Percentiles rank a stretch among this genome's conserved stretches.
phyloP scores from a whole-genome alignment of 2,888 invertebrate genomes.

The Pollenia labialis region DNA sequence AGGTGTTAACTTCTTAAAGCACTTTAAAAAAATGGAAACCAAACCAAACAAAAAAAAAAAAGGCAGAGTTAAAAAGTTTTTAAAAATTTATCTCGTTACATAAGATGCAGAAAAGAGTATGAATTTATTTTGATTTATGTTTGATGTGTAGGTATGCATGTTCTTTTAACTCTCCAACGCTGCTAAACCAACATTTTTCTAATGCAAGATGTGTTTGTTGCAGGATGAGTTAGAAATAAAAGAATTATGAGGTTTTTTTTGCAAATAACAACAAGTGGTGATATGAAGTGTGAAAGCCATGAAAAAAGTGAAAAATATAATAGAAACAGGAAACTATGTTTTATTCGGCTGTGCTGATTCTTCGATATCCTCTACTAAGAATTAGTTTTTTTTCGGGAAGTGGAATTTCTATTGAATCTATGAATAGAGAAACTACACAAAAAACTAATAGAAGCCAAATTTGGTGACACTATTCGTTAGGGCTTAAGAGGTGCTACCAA shows the following conservation, averaged over 20 bases:
- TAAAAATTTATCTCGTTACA: constrained; percentile 81
- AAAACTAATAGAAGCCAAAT: too few species aligned
- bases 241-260: constrained; percentile 65
- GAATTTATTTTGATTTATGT: constrained; percentile 72
- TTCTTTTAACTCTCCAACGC: constrained; percentile 45
- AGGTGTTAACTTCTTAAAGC: constrained; percentile 75
- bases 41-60: too few species aligned
- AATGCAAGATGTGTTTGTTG: constrained; percentile 1
- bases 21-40: constrained; percentile 8
- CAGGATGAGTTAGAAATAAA: constrained; percentile 32
- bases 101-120: constrained; percentile 43
- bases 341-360: too few species aligned
- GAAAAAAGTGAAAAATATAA: not conserved
- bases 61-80: constrained; percentile 64
- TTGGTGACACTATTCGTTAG: too few species aligned
- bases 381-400: too few species aligned
- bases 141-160: constrained; percentile 73
- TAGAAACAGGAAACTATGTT: too few species aligned
- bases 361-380: too few species aligned
- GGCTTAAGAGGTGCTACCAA: too few species aligned
- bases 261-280: constrained; percentile 65
- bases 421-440: too few species aligned
- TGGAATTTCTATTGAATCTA: too few species aligned
- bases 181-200: constrained; percentile 18
- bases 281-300: constrained; percentile 58